A percentile compares a stretch with the other conserved stretches of the same genome.
These are phyloP conservation scores for Clinocottus analis DNA, from an alignment of 2,113 vertebrate genomes.

Conservation along the genomic window DNA sequence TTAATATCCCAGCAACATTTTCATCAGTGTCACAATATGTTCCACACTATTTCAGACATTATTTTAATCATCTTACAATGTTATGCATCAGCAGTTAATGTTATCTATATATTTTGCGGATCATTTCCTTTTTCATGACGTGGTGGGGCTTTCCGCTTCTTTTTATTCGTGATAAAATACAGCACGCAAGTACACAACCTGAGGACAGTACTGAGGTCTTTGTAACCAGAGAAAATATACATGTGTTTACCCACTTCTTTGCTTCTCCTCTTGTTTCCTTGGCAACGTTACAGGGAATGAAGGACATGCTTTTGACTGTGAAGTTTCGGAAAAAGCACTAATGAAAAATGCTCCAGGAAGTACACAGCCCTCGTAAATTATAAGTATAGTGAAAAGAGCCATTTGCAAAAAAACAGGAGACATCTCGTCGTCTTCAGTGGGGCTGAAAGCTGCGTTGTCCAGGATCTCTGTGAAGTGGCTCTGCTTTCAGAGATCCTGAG, in stretches of 20 bases:
- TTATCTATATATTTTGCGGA: no score
- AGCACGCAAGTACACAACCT: no score
- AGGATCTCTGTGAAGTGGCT: not conserved
- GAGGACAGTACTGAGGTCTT: no score
- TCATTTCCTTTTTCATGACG: no score
- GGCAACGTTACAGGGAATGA: constrained; percentile 78
- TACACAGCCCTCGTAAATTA: constrained; percentile 28
- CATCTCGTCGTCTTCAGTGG: not conserved
- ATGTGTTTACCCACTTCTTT: constrained; percentile 66
- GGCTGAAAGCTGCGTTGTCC: not conserved
- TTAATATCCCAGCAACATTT: not conserved
- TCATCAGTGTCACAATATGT: no score
- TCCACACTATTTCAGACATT: no score
- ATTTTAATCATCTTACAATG: no score
- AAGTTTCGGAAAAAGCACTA: constrained; percentile 69
- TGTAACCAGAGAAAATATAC: no score
- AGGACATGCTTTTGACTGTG: constrained; percentile 71
- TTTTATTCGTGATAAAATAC: no score
- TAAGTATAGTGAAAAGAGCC: not conserved
- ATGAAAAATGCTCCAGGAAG: constrained; percentile 75
- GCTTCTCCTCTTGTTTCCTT: constrained; percentile 82
- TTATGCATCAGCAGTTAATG: no score
- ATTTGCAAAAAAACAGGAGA: not conserved
- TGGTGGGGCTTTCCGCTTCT: no score
- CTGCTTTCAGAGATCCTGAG: not conserved